Evolutionary conservation across 1,140 invertebrate species (phyloP).

Genomic region (Bilobella aurantiaca): DNA sequence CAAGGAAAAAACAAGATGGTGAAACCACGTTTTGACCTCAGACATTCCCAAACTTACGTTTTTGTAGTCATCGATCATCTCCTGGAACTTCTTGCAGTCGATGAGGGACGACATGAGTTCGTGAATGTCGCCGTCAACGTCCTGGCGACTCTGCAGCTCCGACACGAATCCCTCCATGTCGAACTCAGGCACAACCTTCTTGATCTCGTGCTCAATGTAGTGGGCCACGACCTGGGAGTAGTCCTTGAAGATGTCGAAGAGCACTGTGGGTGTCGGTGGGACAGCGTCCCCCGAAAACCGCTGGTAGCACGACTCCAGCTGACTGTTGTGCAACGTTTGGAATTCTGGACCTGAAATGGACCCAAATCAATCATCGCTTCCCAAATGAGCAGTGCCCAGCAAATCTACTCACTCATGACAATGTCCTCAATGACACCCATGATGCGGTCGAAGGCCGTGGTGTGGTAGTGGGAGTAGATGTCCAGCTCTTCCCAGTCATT

Average conservation of each 20-base stretch:
- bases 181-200: neutral
- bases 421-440: conserved; percentile 1
- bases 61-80: conserved; percentile 4
- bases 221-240: neutral
- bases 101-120: neutral
- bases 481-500: conserved; percentile 7
- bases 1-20: neutral
- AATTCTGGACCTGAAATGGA: neutral
- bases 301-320: neutral
- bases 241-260: neutral
- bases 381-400: too few species aligned
- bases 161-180: neutral
- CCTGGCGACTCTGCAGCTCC: neutral
- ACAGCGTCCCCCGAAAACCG: neutral
- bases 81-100: conserved; percentile 1
- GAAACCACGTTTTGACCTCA: neutral
- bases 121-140: neutral
- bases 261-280: neutral
- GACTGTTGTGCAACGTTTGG: neutral
- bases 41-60: neutral
- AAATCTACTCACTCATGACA: neutral
- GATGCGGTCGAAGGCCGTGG: neutral
- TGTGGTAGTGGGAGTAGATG: neutral
- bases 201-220: neutral
- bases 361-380: neutral